phyloP scores from a whole-genome alignment of 2,888 invertebrate genomes.

The Clepsis dumicolana region DNA sequence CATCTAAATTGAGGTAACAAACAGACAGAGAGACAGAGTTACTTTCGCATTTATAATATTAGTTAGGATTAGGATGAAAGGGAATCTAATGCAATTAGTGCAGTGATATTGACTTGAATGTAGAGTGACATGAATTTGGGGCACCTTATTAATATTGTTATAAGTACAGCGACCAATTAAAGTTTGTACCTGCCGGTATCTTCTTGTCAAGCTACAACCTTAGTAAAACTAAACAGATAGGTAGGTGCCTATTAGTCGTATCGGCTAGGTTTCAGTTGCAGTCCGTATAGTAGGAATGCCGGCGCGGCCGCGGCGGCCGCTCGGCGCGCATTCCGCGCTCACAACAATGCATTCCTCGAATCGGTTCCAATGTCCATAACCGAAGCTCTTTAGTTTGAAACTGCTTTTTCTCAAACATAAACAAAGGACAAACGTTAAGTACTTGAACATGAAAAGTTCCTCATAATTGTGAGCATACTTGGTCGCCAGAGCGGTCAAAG shows the following conservation, averaged over 20 bases:
- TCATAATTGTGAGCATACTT: not conserved
- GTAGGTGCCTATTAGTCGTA: not conserved
- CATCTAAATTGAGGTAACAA: too few relatives aligned
- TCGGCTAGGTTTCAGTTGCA: slow-evolving; percentile 2
- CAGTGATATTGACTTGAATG: too few relatives aligned
- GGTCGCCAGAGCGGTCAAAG: slow-evolving; percentile 50
- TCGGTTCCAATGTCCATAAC: slow-evolving; percentile 8
- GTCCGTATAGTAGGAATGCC: not conserved
- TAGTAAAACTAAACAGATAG: not conserved
- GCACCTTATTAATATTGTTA: too few relatives aligned
- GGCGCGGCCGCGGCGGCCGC: not conserved
- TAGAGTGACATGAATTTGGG: too few relatives aligned
- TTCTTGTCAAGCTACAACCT: not conserved
- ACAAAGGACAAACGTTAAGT: not conserved
- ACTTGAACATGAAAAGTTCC: slow-evolving; percentile 15
- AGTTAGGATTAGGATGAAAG: too few relatives aligned
- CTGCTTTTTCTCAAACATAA: slow-evolving; percentile 2
- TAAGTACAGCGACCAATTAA: too few relatives aligned
- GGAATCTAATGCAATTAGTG: too few relatives aligned
- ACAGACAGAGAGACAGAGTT: too few relatives aligned
- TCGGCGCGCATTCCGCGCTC: not conserved
- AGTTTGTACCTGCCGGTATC: too few relatives aligned
- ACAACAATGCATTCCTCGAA: slow-evolving; percentile 21
- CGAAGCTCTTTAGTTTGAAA: not conserved
- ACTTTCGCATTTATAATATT: too few relatives aligned